phyloP scores from a whole-genome alignment of 1,140 invertebrate species.

The roundworm (Caenorhabditis elegans) region WBcel235 BX284604.4:2969001-2969500 shows the following conservation, averaged over 20 bases:
- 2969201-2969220: conserved; percentile 84
- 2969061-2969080: conserved; percentile 89
- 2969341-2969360: background rate
- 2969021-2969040: conserved; percentile 83
- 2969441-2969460: too few relatives aligned
- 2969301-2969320: conserved; percentile 63
- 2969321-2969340: conserved; percentile 57
- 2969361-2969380: too few relatives aligned
- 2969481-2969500: too few relatives aligned
- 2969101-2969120: conserved; percentile 72
- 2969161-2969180: conserved; percentile 32
- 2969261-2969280: conserved; percentile 81
- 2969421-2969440: too few relatives aligned
- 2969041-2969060: conserved; percentile 92
- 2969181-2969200: conserved; percentile 84
- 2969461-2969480: too few relatives aligned
- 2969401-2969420: too few relatives aligned
- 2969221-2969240: conserved; percentile 77
- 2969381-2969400: too few relatives aligned
- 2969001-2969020: conserved; percentile 72
- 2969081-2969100: conserved; percentile 80
- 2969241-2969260: conserved; percentile 91
- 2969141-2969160: conserved; percentile 70
- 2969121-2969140: conserved; percentile 72
- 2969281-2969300: conserved; percentile 82